phyloP scores from a whole-genome alignment of 2,888 invertebrate genomes.

The Yponomeuta evonymella region DNA sequence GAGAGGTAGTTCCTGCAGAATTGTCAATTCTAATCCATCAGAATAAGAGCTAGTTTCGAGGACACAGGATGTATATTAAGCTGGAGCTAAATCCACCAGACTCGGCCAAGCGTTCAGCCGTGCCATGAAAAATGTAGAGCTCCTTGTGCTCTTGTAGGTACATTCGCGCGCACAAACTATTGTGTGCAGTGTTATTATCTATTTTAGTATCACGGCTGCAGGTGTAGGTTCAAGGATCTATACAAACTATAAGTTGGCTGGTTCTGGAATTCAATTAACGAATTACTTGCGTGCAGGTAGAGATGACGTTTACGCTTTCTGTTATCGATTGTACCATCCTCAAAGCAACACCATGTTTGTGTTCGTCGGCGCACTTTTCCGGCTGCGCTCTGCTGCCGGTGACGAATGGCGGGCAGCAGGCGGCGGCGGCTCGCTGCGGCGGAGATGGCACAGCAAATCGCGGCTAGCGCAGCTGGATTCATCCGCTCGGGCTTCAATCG shows the following conservation, averaged over 20 bases:
- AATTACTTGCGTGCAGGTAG: too few species aligned
- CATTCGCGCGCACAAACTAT: background rate
- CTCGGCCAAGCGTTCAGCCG: constrained; percentile 58
- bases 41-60: background rate
- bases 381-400: background rate
- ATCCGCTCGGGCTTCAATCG: constrained; percentile 1
- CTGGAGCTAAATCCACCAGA: constrained; percentile 33
- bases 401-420: background rate
- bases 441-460: constrained; percentile 6
- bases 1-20: background rate
- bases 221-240: too few species aligned
- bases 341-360: background rate
- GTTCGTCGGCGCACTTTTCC: background rate
- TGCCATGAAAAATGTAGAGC: constrained; percentile 65
- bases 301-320: background rate
- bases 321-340: background rate
- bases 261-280: too few species aligned
- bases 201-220: too few species aligned
- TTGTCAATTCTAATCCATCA: background rate
- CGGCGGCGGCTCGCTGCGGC: background rate
- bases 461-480: background rate
- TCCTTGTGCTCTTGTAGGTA: constrained; percentile 19
- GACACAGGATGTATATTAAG: background rate
- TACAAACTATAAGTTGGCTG: too few species aligned
- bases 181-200: background rate